A percentile compares a stretch with the other conserved stretches of the same genome.
These are phyloP conservation scores for Squalus acanthias DNA, from an alignment of 2,797 vertebrate species.

Conservation along the genomic window DNA sequence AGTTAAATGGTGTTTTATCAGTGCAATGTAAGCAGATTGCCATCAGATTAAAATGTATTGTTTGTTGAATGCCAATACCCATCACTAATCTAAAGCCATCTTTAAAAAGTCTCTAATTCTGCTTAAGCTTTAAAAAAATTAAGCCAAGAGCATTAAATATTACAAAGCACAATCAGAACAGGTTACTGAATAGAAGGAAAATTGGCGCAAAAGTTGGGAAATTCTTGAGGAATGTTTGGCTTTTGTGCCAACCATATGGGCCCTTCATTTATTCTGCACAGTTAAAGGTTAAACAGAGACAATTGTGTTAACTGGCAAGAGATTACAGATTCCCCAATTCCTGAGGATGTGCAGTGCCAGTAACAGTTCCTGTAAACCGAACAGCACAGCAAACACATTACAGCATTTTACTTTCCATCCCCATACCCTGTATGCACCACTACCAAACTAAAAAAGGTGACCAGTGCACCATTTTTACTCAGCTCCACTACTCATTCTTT, in stretches of 20 bases:
- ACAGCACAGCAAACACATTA: neutral
- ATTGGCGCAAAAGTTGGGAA: neutral
- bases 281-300: neutral
- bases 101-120: neutral
- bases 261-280: neutral
- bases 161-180: neutral
- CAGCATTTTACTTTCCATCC: neutral
- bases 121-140: neutral
- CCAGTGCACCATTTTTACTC: neutral
- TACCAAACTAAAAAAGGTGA: neutral
- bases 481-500: neutral
- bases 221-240: neutral
- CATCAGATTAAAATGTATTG: neutral
- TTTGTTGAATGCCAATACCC: neutral
- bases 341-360: neutral
- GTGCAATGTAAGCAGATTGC: neutral
- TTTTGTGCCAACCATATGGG: neutral
- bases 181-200: neutral
- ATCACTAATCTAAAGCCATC: neutral
- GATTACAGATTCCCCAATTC: neutral
- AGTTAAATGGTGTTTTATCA: neutral
- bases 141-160: neutral
- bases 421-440: neutral
- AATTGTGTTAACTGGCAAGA: neutral
- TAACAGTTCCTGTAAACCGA: neutral